Conservation (phyloP, 1,140 invertebrate genomes). For the Diuraphis noxia region DNA sequence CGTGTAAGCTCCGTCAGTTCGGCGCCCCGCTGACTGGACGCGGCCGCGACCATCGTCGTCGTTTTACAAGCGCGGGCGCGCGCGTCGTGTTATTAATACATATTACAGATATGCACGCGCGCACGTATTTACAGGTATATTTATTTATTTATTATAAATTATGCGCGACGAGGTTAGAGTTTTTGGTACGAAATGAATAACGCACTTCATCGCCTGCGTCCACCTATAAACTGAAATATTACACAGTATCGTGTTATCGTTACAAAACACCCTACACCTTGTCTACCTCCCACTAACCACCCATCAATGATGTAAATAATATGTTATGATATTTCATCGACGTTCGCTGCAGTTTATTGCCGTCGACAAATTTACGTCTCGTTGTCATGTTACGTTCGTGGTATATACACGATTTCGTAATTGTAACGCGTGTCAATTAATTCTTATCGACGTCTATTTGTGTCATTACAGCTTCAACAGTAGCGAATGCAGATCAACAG, state of each 20-base stretch:
- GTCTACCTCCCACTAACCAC: no score
- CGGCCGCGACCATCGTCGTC: background rate
- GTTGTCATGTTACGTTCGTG: background rate
- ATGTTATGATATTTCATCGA: background rate
- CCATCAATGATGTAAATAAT: background rate
- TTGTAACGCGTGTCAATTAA: background rate
- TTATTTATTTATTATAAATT: background rate
- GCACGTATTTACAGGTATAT: background rate
- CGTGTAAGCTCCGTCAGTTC: background rate
- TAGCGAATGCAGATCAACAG: background rate
- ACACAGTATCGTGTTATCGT: background rate
- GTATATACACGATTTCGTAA: background rate
- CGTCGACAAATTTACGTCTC: background rate
- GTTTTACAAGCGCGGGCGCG: background rate
- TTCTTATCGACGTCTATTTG: background rate
- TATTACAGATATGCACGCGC: background rate
- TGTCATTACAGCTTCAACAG: background rate
- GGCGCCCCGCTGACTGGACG: slow-evolving; percentile 32
- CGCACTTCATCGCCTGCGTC: background rate
- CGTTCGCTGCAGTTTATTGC: background rate
- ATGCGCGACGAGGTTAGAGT: background rate
- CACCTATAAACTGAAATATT: background rate
- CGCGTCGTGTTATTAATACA: background rate
- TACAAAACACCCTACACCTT: background rate
- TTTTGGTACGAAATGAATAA: background rate